These are phyloP conservation scores for Syndactyla subalaris DNA, from an alignment of 2,797 vertebrate species.

Conservation along the genomic window DNA sequence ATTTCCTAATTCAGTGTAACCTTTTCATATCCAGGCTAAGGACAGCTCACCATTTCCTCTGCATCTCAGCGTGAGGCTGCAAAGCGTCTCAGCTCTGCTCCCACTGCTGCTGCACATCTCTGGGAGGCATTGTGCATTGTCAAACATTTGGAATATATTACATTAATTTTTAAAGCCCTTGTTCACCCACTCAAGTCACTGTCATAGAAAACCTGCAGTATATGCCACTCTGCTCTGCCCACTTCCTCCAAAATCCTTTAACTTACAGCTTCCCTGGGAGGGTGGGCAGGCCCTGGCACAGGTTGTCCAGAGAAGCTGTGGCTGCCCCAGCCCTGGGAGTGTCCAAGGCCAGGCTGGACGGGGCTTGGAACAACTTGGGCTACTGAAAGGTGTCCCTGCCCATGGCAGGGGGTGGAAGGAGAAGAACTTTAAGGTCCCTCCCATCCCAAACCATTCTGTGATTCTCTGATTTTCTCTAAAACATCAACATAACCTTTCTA, in stretches of 20 bases:
- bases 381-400: background rate
- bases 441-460: background rate
- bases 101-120: accelerated
- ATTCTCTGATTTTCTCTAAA: background rate
- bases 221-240: background rate
- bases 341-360: background rate
- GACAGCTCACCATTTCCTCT: slow-evolving; percentile 8
- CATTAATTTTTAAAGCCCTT: background rate
- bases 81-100: background rate
- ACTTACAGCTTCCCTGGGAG: background rate
- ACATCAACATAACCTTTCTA: background rate
- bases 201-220: background rate
- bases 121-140: background rate
- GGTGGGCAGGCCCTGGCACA: background rate
- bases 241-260: background rate
- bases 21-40: slow-evolving; percentile 22
- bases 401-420: background rate
- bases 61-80: background rate
- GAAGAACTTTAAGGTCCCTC: accelerated
- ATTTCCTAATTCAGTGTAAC: background rate
- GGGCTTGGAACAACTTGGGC: background rate
- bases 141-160: background rate
- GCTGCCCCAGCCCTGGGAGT: background rate
- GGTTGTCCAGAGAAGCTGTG: background rate
- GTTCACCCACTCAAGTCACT: background rate